Evolutionary conservation across 2,888 invertebrate species (phyloP), one percentile per base, ranked within the genome.

Genomic region (Rhingia campestris): DNA sequence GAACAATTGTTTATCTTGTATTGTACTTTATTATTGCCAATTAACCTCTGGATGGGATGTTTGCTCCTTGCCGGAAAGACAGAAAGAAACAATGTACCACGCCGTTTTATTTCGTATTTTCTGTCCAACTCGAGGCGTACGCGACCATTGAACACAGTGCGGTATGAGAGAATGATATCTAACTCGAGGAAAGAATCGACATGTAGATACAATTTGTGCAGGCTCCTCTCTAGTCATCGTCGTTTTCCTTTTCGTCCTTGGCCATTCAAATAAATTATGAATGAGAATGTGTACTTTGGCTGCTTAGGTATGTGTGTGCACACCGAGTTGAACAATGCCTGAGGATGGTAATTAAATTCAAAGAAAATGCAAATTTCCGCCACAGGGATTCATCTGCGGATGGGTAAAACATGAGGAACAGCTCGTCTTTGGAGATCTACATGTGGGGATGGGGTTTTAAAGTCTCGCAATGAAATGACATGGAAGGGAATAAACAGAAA

Each of bases 1-100:
- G 66, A 80, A 73, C 79, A 80, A 73, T 80, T 73, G 79, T 80
- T 80, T 80, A 59, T 80, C 79, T 80, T 80, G 51, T 67, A 66
- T 66, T 73, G 64, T 80, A 73, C 73, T 80, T 80, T 73, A 80
- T 80, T 80, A 73, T 73, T 73, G 79, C 66, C 79, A 80, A 80
- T 80, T 80, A 80, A 80, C 79, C 73, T 73, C 61, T 66, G 72
- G 66, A 54, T 73, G 58, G 47, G 79, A 61, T 64, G 70, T 77
- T 77, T 69, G 63, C 63, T 14, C 49, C 41, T 47, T 54, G 64
- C 37, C 53, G 9, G 39, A 61, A 32, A 47, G 58, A 41, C 14
- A 32, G 12, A 9, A 32, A 64, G 49, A 0, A 33, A 49, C 37
- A 9, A 22, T 22, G 22, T 2, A 2, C 22, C 22, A 22, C 22